Conservation (phyloP, 1,140 invertebrate genomes). For the Melitaea cinxia region DNA sequence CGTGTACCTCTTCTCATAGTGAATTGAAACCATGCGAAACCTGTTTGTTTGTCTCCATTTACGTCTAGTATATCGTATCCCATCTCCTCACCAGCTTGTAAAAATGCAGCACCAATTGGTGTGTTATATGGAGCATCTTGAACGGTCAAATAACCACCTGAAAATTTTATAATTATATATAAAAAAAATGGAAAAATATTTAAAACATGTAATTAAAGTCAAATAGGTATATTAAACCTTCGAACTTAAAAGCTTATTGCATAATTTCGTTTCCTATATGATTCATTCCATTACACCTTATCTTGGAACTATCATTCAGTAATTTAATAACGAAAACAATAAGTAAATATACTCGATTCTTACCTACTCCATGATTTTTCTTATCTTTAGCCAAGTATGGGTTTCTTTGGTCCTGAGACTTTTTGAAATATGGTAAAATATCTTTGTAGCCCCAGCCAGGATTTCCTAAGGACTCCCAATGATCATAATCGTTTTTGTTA, state of each 20-base stretch:
- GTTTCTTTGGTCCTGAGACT: constrained; percentile 92
- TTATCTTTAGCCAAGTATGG: constrained; percentile 88
- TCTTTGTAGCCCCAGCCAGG: constrained; percentile 94
- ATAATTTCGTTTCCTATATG: no score
- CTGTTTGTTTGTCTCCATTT: constrained; percentile 91
- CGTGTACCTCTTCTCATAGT: constrained; percentile 90
- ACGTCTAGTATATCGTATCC: constrained; percentile 91
- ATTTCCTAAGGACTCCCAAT: constrained; percentile 94
- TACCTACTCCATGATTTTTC: constrained; percentile 87
- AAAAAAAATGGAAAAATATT: no score
- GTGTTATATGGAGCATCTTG: constrained; percentile 91
- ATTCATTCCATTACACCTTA: no score
- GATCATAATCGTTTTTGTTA: constrained; percentile 93
- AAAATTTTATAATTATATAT: constrained; percentile 44
- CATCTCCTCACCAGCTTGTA: constrained; percentile 95
- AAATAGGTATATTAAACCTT: no score
- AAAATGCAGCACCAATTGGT: constrained; percentile 89
- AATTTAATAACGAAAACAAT: no score
- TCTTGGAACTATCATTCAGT: no score
- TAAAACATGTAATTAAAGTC: no score
- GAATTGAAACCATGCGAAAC: constrained; percentile 90
- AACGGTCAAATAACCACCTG: constrained; percentile 90
- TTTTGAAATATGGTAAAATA: constrained; percentile 93
- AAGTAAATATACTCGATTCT: constrained; percentile 21
- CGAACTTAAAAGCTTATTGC: no score